Evolutionary conservation across 2,113 vertebrate species (phyloP).

Genomic region (Naja naja): DNA sequence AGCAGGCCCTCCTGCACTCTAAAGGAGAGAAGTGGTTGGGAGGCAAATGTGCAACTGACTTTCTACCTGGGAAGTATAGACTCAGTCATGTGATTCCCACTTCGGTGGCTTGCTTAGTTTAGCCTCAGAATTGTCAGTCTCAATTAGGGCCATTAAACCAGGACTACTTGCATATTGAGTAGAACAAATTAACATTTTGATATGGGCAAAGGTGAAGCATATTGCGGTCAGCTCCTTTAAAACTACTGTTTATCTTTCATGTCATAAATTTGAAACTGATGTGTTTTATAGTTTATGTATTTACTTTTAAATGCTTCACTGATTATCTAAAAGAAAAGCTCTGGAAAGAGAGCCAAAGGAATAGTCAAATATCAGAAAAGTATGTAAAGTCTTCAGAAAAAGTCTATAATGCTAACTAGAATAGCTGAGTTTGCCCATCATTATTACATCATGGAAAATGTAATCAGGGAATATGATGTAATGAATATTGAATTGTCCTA

Average conservation of each 20-base stretch:
- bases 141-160: not conserved
- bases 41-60: not conserved
- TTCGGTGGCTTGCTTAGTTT: not conserved
- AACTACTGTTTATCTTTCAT: not conserved
- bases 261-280: not conserved
- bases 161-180: not conserved
- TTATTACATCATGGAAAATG: not conserved
- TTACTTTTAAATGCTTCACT: not conserved
- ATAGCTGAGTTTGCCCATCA: not conserved
- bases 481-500: not conserved
- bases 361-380: not conserved
- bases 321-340: not conserved
- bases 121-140: not conserved
- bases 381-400: not conserved
- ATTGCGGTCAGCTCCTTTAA: not conserved
- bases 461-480: too few species aligned
- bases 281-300: not conserved
- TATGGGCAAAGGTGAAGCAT: not conserved
- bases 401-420: not conserved
- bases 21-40: not conserved
- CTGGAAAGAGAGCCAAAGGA: not conserved
- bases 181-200: not conserved
- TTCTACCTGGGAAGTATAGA: not conserved
- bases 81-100: not conserved
- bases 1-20: not conserved